Evolutionary conservation across 2,797 vertebrate genomes (phyloP).

Genomic region (Rhynchotus rufescens): DNA sequence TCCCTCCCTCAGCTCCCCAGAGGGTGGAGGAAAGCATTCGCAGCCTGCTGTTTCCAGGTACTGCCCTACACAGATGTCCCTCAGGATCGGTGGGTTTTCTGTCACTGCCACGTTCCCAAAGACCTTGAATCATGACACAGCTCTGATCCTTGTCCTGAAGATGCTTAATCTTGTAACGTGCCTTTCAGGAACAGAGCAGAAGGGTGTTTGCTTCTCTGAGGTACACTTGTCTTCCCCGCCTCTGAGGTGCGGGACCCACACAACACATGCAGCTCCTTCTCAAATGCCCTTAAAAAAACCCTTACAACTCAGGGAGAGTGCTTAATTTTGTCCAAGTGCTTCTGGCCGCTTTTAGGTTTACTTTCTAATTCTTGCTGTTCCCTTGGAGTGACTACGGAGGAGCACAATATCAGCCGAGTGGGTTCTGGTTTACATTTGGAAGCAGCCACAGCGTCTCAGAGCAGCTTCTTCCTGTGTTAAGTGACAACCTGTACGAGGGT

Average conservation of each 20-base stretch:
- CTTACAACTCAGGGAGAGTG: background rate
- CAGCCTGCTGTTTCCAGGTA: background rate
- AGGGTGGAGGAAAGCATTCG: no score
- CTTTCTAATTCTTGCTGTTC: background rate
- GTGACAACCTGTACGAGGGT: background rate
- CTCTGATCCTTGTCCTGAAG: background rate
- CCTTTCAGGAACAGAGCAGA: background rate
- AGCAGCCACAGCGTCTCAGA: background rate
- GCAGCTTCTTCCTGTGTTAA: no score
- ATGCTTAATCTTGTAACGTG: rapidly evolving
- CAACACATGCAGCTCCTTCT: background rate
- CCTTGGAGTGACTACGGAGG: background rate
- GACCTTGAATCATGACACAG: background rate
- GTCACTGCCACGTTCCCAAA: background rate
- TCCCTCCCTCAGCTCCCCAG: background rate
- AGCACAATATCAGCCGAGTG: background rate
- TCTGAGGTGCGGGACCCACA: background rate
- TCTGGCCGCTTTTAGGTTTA: background rate
- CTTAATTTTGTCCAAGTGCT: background rate
- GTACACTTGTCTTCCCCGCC: background rate
- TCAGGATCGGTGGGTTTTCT: background rate
- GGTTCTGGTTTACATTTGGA: background rate
- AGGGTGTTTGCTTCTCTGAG: background rate
- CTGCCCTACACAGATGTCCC: background rate
- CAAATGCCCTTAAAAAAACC: background rate